Percentiles rank a stretch among this genome's conserved stretches.
Evolutionary conservation across 2,888 invertebrate species (phyloP).

Genomic region (Drosophila antonietae): DNA sequence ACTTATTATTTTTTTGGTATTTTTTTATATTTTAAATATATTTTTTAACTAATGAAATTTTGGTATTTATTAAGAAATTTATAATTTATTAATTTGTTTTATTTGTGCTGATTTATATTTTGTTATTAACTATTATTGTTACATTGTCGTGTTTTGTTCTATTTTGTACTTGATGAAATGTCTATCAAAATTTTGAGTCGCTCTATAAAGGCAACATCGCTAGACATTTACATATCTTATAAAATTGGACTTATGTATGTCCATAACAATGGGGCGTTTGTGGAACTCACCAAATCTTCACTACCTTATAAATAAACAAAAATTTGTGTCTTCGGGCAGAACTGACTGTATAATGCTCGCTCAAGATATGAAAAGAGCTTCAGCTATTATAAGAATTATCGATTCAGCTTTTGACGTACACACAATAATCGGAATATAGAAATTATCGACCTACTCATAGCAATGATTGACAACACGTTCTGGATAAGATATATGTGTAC

Average conservation of each 20-base stretch:
- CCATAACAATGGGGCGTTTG: slow-evolving; percentile 2
- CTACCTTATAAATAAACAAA: slow-evolving; percentile 9
- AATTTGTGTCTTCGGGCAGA: too few species aligned
- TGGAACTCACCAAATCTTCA: slow-evolving; percentile 10
- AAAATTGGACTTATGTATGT: slow-evolving; percentile 6
- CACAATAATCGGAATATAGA: too few species aligned
- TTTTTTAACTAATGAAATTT: too few species aligned
- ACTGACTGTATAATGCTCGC: not conserved
- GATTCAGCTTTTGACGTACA: too few species aligned
- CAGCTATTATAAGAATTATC: too few species aligned
- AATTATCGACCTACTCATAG: too few species aligned
- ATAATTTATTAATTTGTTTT: not conserved
- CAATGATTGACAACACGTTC: too few species aligned
- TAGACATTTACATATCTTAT: not conserved
- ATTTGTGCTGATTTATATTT: too few species aligned
- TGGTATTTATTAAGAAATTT: too few species aligned
- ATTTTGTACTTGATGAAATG: not conserved
- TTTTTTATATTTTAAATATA: not conserved
- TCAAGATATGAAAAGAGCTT: not conserved
- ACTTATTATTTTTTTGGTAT: not conserved
- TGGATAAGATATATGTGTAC: too few species aligned
- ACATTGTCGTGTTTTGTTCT: not conserved
- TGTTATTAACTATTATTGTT: not conserved
- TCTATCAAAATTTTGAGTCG: not conserved
- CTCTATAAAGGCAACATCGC: not conserved